Conservation (phyloP, 2,797 vertebrate genomes). For the Sebastes glaucus region DNA sequence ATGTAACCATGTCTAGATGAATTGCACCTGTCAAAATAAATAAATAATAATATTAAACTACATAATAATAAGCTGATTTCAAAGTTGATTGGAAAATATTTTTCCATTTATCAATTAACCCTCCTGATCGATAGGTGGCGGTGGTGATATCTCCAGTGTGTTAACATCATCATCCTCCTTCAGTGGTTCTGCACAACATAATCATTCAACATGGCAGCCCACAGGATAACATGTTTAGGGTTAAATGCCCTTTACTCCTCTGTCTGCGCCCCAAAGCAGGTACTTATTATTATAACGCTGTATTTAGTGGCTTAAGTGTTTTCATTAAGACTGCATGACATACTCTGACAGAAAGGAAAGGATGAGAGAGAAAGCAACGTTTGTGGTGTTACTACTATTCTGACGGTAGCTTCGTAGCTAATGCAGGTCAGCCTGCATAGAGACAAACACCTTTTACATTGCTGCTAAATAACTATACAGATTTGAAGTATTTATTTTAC, state of each 20-base stretch:
- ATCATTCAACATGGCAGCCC: conserved; percentile 74
- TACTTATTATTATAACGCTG: background rate
- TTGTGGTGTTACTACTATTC: background rate
- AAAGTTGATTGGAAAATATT: background rate
- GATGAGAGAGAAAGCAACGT: background rate
- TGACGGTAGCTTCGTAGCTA: conserved; percentile 29
- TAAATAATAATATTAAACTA: background rate
- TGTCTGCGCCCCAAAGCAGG: conserved; percentile 67
- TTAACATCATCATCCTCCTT: background rate
- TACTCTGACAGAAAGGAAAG: rapidly evolving
- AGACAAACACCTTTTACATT: background rate
- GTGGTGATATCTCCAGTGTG: conserved; percentile 18
- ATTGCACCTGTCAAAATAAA: too few species aligned
- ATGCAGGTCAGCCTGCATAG: background rate
- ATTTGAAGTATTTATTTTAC: too few species aligned
- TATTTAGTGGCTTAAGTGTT: background rate
- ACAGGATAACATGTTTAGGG: conserved; percentile 67
- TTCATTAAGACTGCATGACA: rapidly evolving
- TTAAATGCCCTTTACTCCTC: conserved; percentile 60
- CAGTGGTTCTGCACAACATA: background rate
- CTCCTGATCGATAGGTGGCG: conserved; percentile 59
- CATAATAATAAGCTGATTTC: background rate
- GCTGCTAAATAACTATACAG: background rate
- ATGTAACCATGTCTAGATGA: too few species aligned
- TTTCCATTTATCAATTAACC: background rate